Percentiles rank a stretch among this genome's conserved stretches.
Evolutionary conservation across 2,888 invertebrate species (phyloP).

Genomic region (Troglohyphantes excavatus): DNA sequence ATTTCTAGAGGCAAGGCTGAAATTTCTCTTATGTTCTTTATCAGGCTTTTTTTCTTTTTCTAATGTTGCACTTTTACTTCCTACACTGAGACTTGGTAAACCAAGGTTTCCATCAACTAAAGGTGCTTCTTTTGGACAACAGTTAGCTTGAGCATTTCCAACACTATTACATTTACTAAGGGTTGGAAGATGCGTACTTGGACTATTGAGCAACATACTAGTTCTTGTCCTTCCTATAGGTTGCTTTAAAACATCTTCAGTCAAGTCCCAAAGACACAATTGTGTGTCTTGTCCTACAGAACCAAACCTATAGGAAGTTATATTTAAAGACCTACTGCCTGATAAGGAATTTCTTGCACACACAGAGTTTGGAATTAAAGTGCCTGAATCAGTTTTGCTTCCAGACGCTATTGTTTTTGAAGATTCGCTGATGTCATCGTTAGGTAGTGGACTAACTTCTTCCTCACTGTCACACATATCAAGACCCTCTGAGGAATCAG

Average conservation of each 20-base stretch:
- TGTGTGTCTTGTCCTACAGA: slow-evolving; percentile 99
- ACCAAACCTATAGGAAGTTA: slow-evolving; percentile 85
- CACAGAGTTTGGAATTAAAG: slow-evolving; percentile 66
- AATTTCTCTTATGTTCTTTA: slow-evolving; percentile 88
- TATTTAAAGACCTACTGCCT: slow-evolving; percentile 77
- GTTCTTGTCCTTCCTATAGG: slow-evolving; percentile 83
- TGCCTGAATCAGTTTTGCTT: slow-evolving; percentile 72
- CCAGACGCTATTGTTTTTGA: slow-evolving; percentile 76
- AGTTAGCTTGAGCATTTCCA: slow-evolving; percentile 78
- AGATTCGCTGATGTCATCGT: slow-evolving; percentile 73
- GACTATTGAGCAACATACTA: slow-evolving; percentile 81
- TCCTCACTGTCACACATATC: slow-evolving; percentile 84
- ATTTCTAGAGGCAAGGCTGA: slow-evolving; percentile 86
- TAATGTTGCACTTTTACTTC: slow-evolving; percentile 82
- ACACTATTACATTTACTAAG: slow-evolving; percentile 78
- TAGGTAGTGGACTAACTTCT: slow-evolving; percentile 72
- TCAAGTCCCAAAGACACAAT: slow-evolving; percentile 98
- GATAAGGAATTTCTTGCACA: slow-evolving; percentile 79
- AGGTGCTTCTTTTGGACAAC: slow-evolving; percentile 77
- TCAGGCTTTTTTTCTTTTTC: slow-evolving; percentile 81
- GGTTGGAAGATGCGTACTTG: slow-evolving; percentile 78
- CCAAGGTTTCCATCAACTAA: slow-evolving; percentile 73
- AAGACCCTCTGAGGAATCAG: slow-evolving; percentile 83
- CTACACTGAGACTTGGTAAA: slow-evolving; percentile 80
- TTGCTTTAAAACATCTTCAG: slow-evolving; percentile 94